These are phyloP conservation scores for Diplodus sargus DNA, from an alignment of 2,797 vertebrate species.

Conservation along the genomic window DNA sequence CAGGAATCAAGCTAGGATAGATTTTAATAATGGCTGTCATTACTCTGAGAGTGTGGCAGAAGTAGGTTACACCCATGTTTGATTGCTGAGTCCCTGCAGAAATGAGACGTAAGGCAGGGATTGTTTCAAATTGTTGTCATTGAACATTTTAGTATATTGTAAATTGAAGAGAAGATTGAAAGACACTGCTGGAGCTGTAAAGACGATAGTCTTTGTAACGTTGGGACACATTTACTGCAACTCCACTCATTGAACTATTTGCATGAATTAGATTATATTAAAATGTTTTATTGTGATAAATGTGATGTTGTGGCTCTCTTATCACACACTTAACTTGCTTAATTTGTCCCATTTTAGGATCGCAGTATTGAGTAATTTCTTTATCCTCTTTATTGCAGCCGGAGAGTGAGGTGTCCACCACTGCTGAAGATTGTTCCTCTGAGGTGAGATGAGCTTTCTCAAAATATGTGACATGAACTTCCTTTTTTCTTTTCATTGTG, in stretches of 20 bases:
- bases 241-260: neutral
- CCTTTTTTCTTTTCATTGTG: neutral
- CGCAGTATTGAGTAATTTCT: slow-evolving; percentile 3
- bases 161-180: neutral
- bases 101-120: slow-evolving; percentile 1
- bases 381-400: slow-evolving; percentile 85
- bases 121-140: slow-evolving; percentile 9
- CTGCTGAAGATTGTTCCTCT: slow-evolving; percentile 95
- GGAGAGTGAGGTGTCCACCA: slow-evolving; percentile 94
- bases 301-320: neutral
- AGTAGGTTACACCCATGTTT: slow-evolving; percentile 42
- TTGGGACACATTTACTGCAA: neutral
- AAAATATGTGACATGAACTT: neutral
- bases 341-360: neutral
- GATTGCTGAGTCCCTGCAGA: slow-evolving; percentile 13
- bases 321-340: neutral
- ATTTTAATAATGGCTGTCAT: slow-evolving; percentile 33
- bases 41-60: slow-evolving; percentile 36
- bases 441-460: slow-evolving; percentile 86
- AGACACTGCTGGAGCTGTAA: neutral
- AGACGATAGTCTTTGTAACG: neutral
- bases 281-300: neutral
- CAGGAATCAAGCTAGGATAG: slow-evolving; percentile 40
- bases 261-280: neutral
- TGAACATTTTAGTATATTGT: slow-evolving; percentile 27